A percentile compares a stretch with the other conserved stretches of the same genome.
phyloP scores from a whole-genome alignment of 2,797 vertebrate species.

The Macropus fuliginosus region DNA sequence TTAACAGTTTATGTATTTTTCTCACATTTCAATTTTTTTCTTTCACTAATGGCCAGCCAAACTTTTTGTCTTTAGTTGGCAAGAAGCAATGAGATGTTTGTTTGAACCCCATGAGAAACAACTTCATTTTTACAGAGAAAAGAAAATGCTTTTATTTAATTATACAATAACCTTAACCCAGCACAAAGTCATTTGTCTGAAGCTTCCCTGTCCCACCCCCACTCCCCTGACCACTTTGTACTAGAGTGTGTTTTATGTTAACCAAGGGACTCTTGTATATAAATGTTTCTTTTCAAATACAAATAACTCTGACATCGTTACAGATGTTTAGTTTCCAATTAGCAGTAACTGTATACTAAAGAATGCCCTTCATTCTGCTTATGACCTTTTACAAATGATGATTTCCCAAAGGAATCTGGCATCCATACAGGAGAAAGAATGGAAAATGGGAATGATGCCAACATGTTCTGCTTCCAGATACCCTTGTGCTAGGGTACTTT shows the following conservation, averaged over 20 bases:
- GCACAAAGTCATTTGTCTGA: constrained; percentile 52
- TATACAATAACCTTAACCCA: constrained; percentile 65
- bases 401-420: constrained; percentile 83
- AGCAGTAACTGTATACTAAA: constrained; percentile 79
- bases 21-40: constrained; percentile 16
- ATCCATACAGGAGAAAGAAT: constrained; percentile 77
- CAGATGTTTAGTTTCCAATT: constrained; percentile 81
- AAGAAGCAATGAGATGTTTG: constrained; percentile 53
- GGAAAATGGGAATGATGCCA: constrained; percentile 83
- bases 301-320: constrained; percentile 79
- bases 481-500: constrained; percentile 74
- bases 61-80: constrained; percentile 54
- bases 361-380: constrained; percentile 78
- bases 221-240: constrained; percentile 37
- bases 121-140: constrained; percentile 56
- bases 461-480: constrained; percentile 67
- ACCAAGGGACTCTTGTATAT: constrained; percentile 67
- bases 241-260: constrained; percentile 75
- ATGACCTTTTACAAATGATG: constrained; percentile 82
- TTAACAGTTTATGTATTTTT: constrained; percentile 54
- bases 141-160: constrained; percentile 63
- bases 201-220: constrained; percentile 44
- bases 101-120: constrained; percentile 53
- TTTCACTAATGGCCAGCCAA: constrained; percentile 55
- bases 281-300: constrained; percentile 81